Evolutionary conservation across 2,797 vertebrate genomes (phyloP).

Genomic region (Ceyx erithaca): DNA sequence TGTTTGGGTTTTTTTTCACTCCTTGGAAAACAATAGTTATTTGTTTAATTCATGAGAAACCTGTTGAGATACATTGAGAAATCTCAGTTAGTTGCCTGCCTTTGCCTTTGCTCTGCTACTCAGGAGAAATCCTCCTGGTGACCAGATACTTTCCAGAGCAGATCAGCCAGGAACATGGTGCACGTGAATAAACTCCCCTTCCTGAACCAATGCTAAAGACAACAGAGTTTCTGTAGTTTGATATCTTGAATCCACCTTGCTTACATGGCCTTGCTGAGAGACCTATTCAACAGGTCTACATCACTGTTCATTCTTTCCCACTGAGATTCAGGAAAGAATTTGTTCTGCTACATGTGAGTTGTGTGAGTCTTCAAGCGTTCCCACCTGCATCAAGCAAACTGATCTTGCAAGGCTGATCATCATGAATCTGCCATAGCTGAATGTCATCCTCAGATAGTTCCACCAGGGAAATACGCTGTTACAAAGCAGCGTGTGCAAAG

Average conservation of each 20-base stretch:
- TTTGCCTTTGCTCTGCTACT: background rate
- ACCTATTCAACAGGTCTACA: background rate
- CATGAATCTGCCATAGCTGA: background rate
- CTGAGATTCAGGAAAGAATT: background rate
- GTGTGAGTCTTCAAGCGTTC: background rate
- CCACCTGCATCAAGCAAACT: accelerated
- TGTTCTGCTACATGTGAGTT: background rate
- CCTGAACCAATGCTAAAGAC: background rate
- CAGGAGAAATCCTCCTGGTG: background rate
- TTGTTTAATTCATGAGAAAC: slow-evolving; percentile 17
- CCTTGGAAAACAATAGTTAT: background rate
- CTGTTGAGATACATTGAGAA: background rate
- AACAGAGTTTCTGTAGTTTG: background rate
- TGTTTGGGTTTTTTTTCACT: background rate
- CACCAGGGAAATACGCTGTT: background rate
- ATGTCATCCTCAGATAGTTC: background rate
- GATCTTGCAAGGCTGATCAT: background rate
- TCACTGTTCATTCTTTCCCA: background rate
- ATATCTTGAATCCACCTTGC: background rate
- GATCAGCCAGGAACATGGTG: background rate
- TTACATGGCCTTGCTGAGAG: background rate
- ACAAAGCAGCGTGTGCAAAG: background rate
- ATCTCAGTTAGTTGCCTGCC: background rate
- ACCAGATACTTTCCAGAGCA: background rate
- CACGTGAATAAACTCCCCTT: background rate